A percentile compares a stretch with the other conserved stretches of the same genome.
Evolutionary conservation across 2,113 vertebrate genomes (phyloP).

Genomic region (Macroglossus sobrinus): DNA sequence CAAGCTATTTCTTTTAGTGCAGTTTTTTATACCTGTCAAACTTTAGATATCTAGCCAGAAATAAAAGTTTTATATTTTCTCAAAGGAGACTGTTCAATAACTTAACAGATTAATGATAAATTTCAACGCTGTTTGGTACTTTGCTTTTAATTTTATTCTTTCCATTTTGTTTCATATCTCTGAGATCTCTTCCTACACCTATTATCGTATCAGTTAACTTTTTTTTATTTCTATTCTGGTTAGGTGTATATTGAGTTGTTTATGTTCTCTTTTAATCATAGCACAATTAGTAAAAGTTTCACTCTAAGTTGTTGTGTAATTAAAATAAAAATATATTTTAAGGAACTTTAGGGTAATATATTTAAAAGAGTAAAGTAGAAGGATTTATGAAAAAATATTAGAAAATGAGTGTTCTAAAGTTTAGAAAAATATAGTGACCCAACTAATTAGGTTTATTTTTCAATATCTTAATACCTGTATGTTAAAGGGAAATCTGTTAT

Average conservation of each 20-base stretch:
- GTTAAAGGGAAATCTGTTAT: not conserved
- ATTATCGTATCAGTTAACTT: conserved; percentile 23
- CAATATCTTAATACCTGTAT: not conserved
- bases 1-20: not conserved
- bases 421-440: not conserved
- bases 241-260: not conserved
- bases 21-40: not conserved
- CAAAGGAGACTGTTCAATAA: not conserved
- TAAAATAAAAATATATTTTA: conserved; percentile 20
- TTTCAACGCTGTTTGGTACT: not conserved
- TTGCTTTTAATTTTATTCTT: conserved; percentile 30
- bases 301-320: conserved; percentile 39
- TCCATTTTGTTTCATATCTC: conserved; percentile 3
- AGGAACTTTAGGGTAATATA: not conserved
- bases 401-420: not conserved
- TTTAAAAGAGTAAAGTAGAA: not conserved
- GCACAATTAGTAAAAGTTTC: conserved; percentile 25
- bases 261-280: conserved; percentile 27
- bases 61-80: not conserved
- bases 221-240: conserved; percentile 46
- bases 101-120: not conserved
- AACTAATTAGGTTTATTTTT: not conserved
- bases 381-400: not conserved
- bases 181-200: conserved; percentile 23
- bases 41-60: not conserved